Base-by-base conservation (phyloP, 2,797 vertebrate species). In the Nannoperca australis region DNA sequence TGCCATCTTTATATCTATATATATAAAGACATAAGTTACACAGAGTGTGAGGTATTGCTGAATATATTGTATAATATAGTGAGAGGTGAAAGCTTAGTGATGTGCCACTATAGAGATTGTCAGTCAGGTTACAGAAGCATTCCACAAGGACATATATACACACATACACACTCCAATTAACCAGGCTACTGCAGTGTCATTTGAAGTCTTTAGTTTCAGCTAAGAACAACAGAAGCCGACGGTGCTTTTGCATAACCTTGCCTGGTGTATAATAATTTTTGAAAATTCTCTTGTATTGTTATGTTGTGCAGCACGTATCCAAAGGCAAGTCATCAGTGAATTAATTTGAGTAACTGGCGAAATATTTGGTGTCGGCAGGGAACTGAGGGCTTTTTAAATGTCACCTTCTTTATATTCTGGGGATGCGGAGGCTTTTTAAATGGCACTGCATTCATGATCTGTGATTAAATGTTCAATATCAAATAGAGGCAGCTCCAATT, bases 361-460 rank as follows among this genome's bases (percentile, higher is more conserved):
- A 94, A 91, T 92, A 88, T 91, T 93, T 89, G 79, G 84, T 71
- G 78, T 86, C 83, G 64, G 78, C 60, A 67, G 83, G 84, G 78
- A 92, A 88, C 73, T 73, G 66, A 69, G 81, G 76, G 87, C 84
- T 85, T 92, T 94, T 88, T 90, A 94, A 95, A 95, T 95, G 95
- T 94, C 94, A 95, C 88, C 92, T 93, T 92, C 92, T 94, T 92
- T 90, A 90, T 89, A 91, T 94, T 92, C 93, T 47, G 71, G 76
- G 77, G 83, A 89, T 68, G 88, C 83, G 7, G 75, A 76, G 91
- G 86, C 87, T 91, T 90, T 91, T 92, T 86, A 95, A 95, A 95
- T 94, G 92, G 92, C 93, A 93, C 72, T 0, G 84, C 91, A 90
- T 89, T 95, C 94, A 94, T 94, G 90, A 93, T 86, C 83, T 63